phyloP scores from a whole-genome alignment of 2,113 vertebrate species.

The Albula glossodonta region DNA sequence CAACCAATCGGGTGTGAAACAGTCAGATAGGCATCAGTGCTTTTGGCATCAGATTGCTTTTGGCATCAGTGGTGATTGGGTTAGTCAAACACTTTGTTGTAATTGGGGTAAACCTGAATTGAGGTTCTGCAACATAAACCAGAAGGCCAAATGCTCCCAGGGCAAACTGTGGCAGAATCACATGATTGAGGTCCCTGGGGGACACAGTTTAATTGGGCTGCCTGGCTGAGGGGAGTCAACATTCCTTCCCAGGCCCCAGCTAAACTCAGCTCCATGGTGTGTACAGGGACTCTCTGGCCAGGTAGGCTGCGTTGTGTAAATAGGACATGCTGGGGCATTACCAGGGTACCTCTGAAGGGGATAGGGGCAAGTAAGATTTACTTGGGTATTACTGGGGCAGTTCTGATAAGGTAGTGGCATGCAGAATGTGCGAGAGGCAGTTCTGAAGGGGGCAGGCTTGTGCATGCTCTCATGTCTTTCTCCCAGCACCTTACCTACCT shows the following conservation, averaged over 20 bases:
- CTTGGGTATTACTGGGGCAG: no score
- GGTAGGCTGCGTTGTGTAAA: slow-evolving; percentile 14
- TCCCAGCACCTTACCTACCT: not conserved
- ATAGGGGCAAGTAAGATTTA: not conserved
- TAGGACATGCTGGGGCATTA: slow-evolving; percentile 21
- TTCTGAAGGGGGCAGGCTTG: no score
- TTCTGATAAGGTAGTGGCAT: no score
- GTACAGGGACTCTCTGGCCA: not conserved
- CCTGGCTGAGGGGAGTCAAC: slow-evolving; percentile 37
- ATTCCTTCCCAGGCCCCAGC: slow-evolving; percentile 46
- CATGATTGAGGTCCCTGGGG: slow-evolving; percentile 44
- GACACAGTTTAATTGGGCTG: slow-evolving; percentile 44
- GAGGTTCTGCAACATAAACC: not conserved
- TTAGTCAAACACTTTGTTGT: not conserved
- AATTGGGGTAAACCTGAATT: not conserved
- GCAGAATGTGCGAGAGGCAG: no score
- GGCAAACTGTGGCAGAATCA: slow-evolving; percentile 35
- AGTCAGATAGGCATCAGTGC: no score
- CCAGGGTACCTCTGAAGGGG: not conserved
- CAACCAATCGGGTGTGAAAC: not conserved
- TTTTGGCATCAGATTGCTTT: not conserved
- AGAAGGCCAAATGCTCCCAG: slow-evolving; percentile 29
- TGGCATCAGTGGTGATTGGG: not conserved
- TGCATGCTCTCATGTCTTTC: not conserved
- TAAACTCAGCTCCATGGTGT: slow-evolving; percentile 26